A percentile compares a stretch with the other conserved stretches of the same genome.
phyloP scores from a whole-genome alignment of 1,140 invertebrate genomes.

The Psilanteris sp. region DNA sequence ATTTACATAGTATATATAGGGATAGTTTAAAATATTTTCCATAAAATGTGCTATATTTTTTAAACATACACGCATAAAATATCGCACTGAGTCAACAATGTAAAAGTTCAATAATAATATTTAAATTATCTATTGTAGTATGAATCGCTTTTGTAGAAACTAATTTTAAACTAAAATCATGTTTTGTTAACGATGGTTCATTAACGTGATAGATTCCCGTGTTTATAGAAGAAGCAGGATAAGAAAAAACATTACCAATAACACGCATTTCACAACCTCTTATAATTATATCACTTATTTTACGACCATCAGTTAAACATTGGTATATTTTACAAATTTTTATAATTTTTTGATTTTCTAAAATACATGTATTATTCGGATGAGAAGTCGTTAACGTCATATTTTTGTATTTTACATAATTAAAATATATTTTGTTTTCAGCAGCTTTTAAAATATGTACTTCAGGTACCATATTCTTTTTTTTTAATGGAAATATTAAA shows the following conservation, averaged over 20 bases:
- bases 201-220: constrained; percentile 13
- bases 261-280: neutral
- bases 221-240: constrained; percentile 3
- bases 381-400: neutral
- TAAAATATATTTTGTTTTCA: no score
- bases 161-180: no score
- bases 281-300: constrained; percentile 1
- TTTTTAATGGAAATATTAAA: neutral
- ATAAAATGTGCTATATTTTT: no score
- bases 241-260: constrained; percentile 12
- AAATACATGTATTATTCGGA: constrained; percentile 4
- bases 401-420: neutral
- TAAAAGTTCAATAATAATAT: no score
- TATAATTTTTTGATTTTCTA: constrained; percentile 2
- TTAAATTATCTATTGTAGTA: no score
- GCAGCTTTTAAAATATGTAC: no score
- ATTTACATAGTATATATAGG: no score
- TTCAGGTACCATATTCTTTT: neutral
- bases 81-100: no score
- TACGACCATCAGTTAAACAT: neutral
- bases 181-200: neutral
- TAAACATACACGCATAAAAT: no score
- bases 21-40: no score
- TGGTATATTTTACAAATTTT: constrained; percentile 3
- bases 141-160: no score